Conservation (phyloP, 2,113 vertebrate genomes). For the Emydocephalus ijimae region DNA sequence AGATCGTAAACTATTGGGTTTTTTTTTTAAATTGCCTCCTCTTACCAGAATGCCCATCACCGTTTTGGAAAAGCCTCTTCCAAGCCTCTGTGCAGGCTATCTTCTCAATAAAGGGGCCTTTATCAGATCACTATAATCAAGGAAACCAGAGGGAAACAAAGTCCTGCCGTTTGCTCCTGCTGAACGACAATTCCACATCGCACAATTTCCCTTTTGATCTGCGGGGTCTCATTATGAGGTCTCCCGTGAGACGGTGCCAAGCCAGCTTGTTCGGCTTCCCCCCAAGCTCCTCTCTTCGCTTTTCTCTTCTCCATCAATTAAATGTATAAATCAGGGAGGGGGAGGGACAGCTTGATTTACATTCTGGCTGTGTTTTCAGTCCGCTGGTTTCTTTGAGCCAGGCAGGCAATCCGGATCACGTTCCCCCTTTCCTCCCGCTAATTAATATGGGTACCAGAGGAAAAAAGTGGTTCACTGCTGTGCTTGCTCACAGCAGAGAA, state of each 20-base stretch:
- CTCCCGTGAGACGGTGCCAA: slow-evolving; percentile 8
- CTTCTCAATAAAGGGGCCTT: neutral
- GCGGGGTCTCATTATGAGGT: slow-evolving; percentile 21
- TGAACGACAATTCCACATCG: slow-evolving; percentile 3
- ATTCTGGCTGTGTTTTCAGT: neutral
- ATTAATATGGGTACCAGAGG: neutral
- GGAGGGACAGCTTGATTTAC: neutral
- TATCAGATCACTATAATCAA: neutral
- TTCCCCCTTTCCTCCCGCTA: neutral
- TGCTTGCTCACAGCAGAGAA: neutral
- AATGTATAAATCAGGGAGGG: neutral
- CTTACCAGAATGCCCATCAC: neutral
- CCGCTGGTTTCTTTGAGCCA: neutral
- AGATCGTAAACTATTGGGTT: neutral
- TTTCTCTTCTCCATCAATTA: neutral
- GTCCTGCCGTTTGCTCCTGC: neutral
- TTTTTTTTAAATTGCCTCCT: neutral
- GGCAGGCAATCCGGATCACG: neutral
- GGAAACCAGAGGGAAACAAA: neutral
- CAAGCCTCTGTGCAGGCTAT: neutral
- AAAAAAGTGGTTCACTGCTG: neutral
- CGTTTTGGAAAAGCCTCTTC: neutral
- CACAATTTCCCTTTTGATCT: slow-evolving; percentile 7
- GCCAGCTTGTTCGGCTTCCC: neutral
- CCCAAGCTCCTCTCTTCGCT: neutral